A percentile compares a stretch with the other conserved stretches of the same genome.
Evolutionary conservation across 2,797 vertebrate genomes (phyloP).

Genomic region (Centroberyx gerrardi): DNA sequence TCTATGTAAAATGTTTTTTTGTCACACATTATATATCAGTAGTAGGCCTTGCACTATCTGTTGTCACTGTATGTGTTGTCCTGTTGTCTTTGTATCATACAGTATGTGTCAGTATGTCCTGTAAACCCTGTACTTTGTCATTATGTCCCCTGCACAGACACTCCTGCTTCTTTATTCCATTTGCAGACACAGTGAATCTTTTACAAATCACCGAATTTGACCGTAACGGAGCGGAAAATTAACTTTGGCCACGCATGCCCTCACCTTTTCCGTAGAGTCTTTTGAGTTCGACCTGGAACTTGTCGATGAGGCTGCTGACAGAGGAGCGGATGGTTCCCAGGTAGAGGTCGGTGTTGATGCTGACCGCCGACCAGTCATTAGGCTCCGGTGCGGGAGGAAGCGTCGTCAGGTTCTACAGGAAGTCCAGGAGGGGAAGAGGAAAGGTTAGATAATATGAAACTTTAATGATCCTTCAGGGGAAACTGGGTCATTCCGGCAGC

Average conservation of each 20-base stretch:
- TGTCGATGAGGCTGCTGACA: slow-evolving; percentile 78
- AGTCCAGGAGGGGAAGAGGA: not conserved
- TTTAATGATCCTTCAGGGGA: slow-evolving; percentile 10
- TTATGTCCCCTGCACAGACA: no score
- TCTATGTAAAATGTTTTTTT: no score
- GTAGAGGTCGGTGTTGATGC: slow-evolving; percentile 85
- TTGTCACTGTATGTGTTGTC: no score
- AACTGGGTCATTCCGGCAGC: not conserved
- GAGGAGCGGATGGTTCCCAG: slow-evolving; percentile 83
- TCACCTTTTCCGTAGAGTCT: slow-evolving; percentile 84
- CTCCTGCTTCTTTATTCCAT: not conserved
- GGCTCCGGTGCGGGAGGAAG: slow-evolving; percentile 72
- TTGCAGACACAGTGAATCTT: not conserved
- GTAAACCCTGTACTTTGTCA: no score
- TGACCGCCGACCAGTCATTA: slow-evolving; percentile 82
- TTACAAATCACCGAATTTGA: not conserved
- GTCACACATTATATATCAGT: no score
- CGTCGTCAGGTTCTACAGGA: slow-evolving; percentile 66
- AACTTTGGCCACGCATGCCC: not conserved
- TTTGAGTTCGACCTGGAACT: slow-evolving; percentile 84
- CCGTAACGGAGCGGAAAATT: not conserved
- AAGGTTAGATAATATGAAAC: slow-evolving; percentile 17
- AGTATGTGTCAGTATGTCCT: no score
- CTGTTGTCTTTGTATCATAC: no score
- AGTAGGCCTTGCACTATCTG: no score